Base-by-base conservation (phyloP, 2,888 invertebrate genomes). In the Ypsolopha scabrella region DNA sequence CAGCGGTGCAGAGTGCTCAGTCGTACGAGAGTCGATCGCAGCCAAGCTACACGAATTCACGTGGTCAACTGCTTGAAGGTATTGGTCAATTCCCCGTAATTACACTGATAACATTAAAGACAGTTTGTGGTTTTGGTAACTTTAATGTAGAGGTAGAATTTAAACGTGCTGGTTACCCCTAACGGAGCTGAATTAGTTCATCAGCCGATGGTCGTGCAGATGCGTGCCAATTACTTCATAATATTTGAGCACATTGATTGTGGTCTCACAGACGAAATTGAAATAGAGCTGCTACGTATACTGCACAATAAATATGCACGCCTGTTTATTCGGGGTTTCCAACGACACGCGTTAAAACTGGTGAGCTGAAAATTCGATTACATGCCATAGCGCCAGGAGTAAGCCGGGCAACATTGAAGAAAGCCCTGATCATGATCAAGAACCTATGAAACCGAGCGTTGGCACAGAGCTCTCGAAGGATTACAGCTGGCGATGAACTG, bases 1-100 rank as follows among this genome's bases (percentile, higher is more conserved):
- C 35, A 65, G 64, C 11, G 65, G 64, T 0, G 62, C 64, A 0
- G 65, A 67, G 36, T 62, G 63, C 48, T 65, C 65, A 1, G 8
- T 64, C 0, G 60, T 65, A 1, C 53, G 61, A 0, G 63, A 63
- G 37, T 60, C 63, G 0, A 0, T 65, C 0, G 64, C 62, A 0
- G 48, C 52, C 0, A 53, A 51, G 37, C n/a, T 68, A 44, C 63
- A 54, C 41, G 61, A 50, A 14, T 2, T 7, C 0, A 53, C 6
- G 14, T 0, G 0, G 58, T 59, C 0, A 61, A 51, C 7, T 57
- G 58, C 37, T 54, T 64, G 35, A 50, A 9, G 62, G 61, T 2
- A 52, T 62, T 6, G 61, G 61, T 1, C 57, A 53, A 35, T 60
- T 58, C 48, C 43, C 59, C 0, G 56, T 60, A 2, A 11, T 64